These are phyloP conservation scores for Myiozetetes cayanensis DNA, from an alignment of 2,113 vertebrate species.

Conservation along the genomic window DNA sequence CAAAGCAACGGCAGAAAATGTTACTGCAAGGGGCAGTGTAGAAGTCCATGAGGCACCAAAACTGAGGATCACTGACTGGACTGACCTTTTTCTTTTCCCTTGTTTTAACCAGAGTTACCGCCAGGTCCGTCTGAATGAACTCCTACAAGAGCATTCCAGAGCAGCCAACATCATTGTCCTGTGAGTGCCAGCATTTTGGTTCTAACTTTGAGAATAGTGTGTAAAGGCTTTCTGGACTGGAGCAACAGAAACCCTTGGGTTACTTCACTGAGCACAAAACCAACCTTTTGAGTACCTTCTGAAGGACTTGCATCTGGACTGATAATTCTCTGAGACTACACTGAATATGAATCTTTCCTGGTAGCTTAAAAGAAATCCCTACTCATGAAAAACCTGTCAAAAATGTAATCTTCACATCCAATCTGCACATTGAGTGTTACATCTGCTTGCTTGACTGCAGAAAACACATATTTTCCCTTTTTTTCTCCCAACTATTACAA, in stretches of 20 bases:
- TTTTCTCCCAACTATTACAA: not conserved
- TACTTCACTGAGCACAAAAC: not conserved
- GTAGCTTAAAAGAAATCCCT: not conserved
- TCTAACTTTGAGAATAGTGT: not conserved
- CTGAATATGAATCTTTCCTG: not conserved
- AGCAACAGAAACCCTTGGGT: not conserved
- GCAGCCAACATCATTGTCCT: conserved; percentile 91
- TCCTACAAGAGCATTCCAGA: conserved; percentile 88
- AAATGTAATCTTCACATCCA: not conserved
- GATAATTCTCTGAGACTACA: not conserved
- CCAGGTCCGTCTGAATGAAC: conserved; percentile 92
- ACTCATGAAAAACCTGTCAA: not conserved
- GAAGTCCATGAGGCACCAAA: not conserved
- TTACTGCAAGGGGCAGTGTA: too few species aligned
- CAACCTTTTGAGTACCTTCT: not conserved
- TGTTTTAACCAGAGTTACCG: conserved; percentile 83
- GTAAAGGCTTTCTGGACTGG: not conserved
- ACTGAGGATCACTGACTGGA: not conserved
- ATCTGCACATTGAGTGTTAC: not conserved
- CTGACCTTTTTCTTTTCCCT: not conserved
- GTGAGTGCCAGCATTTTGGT: conserved; percentile 79
- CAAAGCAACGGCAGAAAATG: not conserved
- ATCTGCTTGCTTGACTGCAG: not conserved
- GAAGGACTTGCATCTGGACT: not conserved
- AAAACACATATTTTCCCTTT: not conserved